phyloP scores from a whole-genome alignment of 2,888 invertebrate species.

The Drosophila peninsularis region DNA sequence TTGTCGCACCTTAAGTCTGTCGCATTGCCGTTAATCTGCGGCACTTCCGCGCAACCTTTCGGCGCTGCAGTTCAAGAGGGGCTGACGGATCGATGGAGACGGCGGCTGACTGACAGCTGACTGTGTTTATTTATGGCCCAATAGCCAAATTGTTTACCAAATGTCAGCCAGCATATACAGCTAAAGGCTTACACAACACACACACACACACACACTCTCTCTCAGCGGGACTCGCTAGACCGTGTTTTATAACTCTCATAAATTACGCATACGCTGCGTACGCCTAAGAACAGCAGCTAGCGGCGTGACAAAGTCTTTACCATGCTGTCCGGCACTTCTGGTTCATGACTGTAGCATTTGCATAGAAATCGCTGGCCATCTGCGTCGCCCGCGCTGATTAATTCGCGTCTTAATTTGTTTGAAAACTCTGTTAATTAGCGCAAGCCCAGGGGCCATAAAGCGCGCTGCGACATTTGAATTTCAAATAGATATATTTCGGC shows the following conservation, averaged over 20 bases:
- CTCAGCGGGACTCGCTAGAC: neutral
- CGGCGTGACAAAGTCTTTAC: constrained; percentile 20
- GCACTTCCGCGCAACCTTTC: constrained; percentile 71
- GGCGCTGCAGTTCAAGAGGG: constrained; percentile 17
- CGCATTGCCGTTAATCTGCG: constrained; percentile 58
- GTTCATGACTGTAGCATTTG: constrained; percentile 14
- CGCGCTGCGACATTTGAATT: constrained; percentile 55
- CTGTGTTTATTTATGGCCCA: constrained; percentile 46
- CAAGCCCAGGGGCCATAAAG: constrained; percentile 35
- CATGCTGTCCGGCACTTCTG: constrained; percentile 13
- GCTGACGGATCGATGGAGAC: neutral
- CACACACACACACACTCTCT: neutral
- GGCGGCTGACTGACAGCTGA: neutral
- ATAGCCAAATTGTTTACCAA: constrained; percentile 54
- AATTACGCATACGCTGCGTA: constrained; percentile 63
- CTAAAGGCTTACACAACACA: constrained; percentile 36
- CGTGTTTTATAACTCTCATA: constrained; percentile 41
- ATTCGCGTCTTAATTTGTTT: constrained; percentile 47
- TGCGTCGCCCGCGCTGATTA: constrained; percentile 8
- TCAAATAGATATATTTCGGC: constrained; percentile 40
- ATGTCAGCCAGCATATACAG: constrained; percentile 25
- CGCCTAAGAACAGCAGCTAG: constrained; percentile 13
- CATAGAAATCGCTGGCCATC: constrained; percentile 17
- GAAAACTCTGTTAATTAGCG: constrained; percentile 63
- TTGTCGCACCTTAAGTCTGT: constrained; percentile 56